phyloP scores from a whole-genome alignment of 1,140 invertebrate species.

The Zaprionus vittiger region DNA sequence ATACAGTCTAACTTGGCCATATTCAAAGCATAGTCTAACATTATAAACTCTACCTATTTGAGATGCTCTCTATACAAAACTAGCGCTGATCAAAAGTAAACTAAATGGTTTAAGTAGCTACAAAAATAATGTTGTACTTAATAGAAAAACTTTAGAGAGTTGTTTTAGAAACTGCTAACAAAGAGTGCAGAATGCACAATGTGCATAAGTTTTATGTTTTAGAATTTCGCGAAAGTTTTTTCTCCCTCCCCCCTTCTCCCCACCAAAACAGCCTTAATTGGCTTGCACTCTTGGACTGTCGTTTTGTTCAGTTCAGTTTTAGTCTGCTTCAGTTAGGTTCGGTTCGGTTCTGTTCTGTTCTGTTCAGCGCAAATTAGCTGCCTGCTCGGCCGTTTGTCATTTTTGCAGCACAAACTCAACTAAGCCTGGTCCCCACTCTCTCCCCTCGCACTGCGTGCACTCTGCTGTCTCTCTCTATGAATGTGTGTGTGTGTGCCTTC shows the following conservation, averaged over 20 bases:
- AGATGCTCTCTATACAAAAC: neutral
- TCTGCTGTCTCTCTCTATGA: constrained; percentile 17
- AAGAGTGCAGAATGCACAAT: neutral
- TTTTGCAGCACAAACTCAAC: constrained; percentile 39
- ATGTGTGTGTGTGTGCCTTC: constrained; percentile 1
- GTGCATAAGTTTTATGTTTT: constrained; percentile 6
- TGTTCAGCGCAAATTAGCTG: constrained; percentile 67
- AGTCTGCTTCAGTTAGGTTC: too few species aligned
- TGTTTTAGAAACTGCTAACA: neutral
- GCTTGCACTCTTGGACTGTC: neutral
- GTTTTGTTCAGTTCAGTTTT: neutral
- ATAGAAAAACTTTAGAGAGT: neutral
- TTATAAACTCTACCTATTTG: too few species aligned
- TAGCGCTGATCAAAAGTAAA: neutral
- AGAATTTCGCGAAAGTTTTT: neutral
- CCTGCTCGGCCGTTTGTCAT: constrained; percentile 46
- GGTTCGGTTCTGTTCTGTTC: constrained; percentile 19
- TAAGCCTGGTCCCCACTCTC: constrained; percentile 16
- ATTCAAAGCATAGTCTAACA: too few species aligned
- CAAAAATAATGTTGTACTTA: neutral
- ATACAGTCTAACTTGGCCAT: neutral
- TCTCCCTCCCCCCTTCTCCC: too few species aligned
- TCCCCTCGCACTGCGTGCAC: too few species aligned
- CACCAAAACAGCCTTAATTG: neutral
- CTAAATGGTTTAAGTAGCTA: constrained; percentile 2